Evolutionary conservation across 2,113 vertebrate genomes (phyloP).

Genomic region (Platycercus adscitus): DNA sequence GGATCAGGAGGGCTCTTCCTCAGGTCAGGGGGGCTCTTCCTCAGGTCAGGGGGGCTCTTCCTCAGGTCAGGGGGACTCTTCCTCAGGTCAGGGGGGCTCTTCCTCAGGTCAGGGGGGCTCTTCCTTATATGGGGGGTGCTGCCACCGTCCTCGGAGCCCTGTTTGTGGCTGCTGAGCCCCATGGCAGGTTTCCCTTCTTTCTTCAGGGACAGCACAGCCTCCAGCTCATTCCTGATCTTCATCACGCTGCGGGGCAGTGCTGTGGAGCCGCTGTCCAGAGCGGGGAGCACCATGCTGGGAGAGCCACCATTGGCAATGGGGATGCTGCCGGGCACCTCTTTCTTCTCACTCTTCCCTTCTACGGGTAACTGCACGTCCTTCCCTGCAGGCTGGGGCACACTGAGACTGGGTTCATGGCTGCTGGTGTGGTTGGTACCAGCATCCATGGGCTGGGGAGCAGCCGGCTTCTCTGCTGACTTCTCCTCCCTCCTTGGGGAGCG

Average conservation of each 20-base stretch:
- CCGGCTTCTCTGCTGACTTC: background rate
- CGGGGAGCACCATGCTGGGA: background rate
- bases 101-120: background rate
- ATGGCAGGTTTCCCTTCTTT: constrained; percentile 61
- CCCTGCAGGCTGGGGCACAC: background rate
- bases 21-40: background rate
- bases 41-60: background rate
- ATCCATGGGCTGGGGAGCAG: fast-evolving
- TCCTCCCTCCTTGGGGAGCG: constrained; percentile 51
- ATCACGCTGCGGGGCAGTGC: constrained; percentile 37
- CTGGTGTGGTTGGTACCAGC: fast-evolving
- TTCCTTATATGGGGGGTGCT: background rate
- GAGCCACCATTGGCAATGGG: background rate
- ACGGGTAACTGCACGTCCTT: background rate
- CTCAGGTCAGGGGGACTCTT: background rate
- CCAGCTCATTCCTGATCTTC: constrained; percentile 74
- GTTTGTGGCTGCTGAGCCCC: constrained; percentile 39
- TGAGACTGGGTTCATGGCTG: background rate
- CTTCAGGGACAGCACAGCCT: constrained; percentile 70
- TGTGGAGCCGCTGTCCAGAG: background rate
- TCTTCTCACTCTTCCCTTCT: background rate
- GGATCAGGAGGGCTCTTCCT: background rate
- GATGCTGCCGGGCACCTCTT: background rate
- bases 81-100: background rate
- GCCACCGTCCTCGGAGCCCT: constrained; percentile 8